Percentiles rank a stretch among this genome's conserved stretches.
phyloP scores from a whole-genome alignment of 2,113 vertebrate genomes.

The Mustela nigripes region DNA sequence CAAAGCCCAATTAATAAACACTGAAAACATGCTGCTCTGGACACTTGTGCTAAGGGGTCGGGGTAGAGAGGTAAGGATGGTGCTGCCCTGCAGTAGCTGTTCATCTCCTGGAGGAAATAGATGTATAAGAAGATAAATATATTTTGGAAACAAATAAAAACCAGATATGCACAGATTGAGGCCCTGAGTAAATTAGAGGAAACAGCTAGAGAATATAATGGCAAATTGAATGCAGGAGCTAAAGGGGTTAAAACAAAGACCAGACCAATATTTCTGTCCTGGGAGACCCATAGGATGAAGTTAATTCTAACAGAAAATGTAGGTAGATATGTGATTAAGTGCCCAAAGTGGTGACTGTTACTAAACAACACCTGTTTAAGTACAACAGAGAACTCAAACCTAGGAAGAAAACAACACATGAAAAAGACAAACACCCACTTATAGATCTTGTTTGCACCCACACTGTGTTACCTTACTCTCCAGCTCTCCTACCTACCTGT shows the following conservation, averaged over 20 bases:
- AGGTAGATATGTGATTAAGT: background rate
- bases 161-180: background rate
- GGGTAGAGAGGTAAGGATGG: background rate
- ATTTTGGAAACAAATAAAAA: background rate
- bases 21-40: background rate
- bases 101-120: background rate
- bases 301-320: background rate
- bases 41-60: background rate
- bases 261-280: background rate
- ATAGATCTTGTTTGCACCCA: constrained; percentile 1
- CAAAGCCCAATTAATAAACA: background rate
- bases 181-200: background rate
- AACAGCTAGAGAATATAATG: background rate
- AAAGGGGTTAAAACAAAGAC: background rate
- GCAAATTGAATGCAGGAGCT: background rate
- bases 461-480: constrained; percentile 8
- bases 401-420: constrained; percentile 45
- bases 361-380: background rate
- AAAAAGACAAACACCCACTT: constrained; percentile 45
- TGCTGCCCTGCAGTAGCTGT: background rate
- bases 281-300: background rate
- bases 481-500: background rate
- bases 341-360: background rate
- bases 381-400: background rate
- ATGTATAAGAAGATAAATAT: background rate